Evolutionary conservation across 1,140 invertebrate species (phyloP).

Genomic region (Habropoda laboriosa): DNA sequence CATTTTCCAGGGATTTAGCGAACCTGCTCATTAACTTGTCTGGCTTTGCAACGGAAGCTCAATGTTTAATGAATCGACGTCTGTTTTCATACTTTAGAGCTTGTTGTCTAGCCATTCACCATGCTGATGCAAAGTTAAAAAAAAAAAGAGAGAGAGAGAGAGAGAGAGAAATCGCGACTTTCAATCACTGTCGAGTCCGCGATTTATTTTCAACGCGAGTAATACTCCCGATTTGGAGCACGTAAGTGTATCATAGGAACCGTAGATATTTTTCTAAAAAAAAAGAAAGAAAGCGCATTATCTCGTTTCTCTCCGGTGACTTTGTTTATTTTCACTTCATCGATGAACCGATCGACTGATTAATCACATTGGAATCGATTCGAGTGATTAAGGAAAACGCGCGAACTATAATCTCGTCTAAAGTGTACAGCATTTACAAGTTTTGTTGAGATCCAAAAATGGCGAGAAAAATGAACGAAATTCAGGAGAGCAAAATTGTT

Average conservation of each 20-base stretch:
- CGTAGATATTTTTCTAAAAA: no score
- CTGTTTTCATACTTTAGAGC: not conserved
- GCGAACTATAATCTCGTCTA: not conserved
- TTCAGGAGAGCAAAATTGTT: no score
- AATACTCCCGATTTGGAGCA: not conserved
- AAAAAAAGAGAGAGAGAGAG: not conserved
- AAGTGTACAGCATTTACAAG: no score
- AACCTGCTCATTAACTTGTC: not conserved
- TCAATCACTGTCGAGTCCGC: not conserved
- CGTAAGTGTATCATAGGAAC: no score
- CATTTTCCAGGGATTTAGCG: not conserved
- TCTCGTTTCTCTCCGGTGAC: not conserved
- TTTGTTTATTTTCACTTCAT: not conserved
- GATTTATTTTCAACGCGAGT: not conserved
- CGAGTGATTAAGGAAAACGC: not conserved
- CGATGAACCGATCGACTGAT: not conserved
- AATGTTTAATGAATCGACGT: slow-evolving; percentile 7
- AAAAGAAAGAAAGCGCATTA: no score
- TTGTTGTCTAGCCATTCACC: not conserved
- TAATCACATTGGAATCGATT: not conserved
- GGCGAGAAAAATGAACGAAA: not conserved
- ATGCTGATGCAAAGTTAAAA: not conserved
- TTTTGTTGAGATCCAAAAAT: no score
- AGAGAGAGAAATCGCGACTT: not conserved
- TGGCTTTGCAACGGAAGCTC: not conserved